phyloP scores from a whole-genome alignment of 2,113 vertebrate genomes.

The Bos taurus region DNA sequence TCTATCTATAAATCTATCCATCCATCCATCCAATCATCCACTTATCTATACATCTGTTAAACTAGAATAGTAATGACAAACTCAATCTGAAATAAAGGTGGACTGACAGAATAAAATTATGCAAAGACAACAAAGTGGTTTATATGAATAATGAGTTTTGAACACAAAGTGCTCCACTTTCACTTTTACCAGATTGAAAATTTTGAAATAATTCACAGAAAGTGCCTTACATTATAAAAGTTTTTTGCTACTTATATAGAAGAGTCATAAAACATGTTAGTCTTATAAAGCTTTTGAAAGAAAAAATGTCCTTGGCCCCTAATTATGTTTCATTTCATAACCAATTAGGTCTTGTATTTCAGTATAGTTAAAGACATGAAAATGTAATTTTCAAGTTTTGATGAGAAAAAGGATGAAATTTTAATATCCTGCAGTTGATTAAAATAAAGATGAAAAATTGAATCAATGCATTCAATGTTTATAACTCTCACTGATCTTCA shows the following conservation, averaged over 20 bases:
- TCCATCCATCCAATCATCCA: background rate
- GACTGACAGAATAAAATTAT: background rate
- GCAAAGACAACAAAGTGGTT: background rate
- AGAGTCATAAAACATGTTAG: conserved; percentile 43
- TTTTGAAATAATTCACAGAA: conserved; percentile 14
- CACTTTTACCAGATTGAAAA: background rate
- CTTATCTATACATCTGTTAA: background rate
- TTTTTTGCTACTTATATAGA: conserved; percentile 11
- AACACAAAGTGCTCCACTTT: background rate
- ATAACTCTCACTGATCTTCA: conserved; percentile 14
- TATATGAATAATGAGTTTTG: background rate
- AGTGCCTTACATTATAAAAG: conserved; percentile 19
- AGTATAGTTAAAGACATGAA: conserved; percentile 35
- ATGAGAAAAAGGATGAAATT: conserved; percentile 48
- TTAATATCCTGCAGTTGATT: conserved; percentile 58
- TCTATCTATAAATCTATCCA: background rate
- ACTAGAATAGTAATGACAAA: background rate
- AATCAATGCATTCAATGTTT: conserved; percentile 32
- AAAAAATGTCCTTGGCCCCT: conserved; percentile 55
- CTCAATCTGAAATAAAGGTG: background rate
- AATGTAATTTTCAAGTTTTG: conserved; percentile 59
- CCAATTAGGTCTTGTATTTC: conserved; percentile 46
- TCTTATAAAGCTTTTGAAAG: conserved; percentile 42
- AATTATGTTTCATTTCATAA: conserved; percentile 57
- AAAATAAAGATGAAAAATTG: conserved; percentile 55